phyloP scores from a whole-genome alignment of 1,140 invertebrate genomes.

The Neomicropteryx cornuta region DNA sequence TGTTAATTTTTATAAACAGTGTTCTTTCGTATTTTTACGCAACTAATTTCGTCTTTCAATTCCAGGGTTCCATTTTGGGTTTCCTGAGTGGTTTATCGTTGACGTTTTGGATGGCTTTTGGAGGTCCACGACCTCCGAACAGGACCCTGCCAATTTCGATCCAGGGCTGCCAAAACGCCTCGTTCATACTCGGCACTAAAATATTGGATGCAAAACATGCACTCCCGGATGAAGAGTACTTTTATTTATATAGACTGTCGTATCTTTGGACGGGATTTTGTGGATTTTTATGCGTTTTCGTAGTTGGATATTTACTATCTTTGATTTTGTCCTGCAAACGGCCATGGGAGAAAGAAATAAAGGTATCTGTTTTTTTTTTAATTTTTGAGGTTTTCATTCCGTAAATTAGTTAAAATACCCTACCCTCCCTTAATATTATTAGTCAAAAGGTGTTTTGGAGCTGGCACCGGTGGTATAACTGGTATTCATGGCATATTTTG shows the following conservation, averaged over 20 bases:
- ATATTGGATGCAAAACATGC: background rate
- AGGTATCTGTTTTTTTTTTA: background rate
- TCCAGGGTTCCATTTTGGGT: slow-evolving; percentile 55
- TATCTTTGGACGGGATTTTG: slow-evolving; percentile 74
- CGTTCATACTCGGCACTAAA: background rate
- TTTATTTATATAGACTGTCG: slow-evolving; percentile 57
- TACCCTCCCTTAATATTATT: no score
- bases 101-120: slow-evolving; percentile 70
- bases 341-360: slow-evolving; percentile 6
- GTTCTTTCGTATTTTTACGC: no score
- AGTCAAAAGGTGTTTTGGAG: slow-evolving; percentile 2
- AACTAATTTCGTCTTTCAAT: no score
- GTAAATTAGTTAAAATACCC: no score
- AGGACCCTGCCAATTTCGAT: slow-evolving; percentile 37
- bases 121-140: slow-evolving; percentile 50
- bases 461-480: background rate
- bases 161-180: slow-evolving; percentile 35
- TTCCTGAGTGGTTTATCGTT: slow-evolving; percentile 49
- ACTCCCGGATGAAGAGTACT: slow-evolving; percentile 29
- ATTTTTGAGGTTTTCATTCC: no score
- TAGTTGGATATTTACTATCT: slow-evolving; percentile 48
- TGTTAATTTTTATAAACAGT: no score
- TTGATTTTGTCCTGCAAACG: slow-evolving; percentile 10
- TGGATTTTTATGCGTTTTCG: slow-evolving; percentile 52
- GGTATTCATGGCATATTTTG: no score